Evolutionary conservation across 2,113 vertebrate species (phyloP), one percentile per base, ranked within the genome.

Genomic region (Girardinichthys multiradiatus): DNA sequence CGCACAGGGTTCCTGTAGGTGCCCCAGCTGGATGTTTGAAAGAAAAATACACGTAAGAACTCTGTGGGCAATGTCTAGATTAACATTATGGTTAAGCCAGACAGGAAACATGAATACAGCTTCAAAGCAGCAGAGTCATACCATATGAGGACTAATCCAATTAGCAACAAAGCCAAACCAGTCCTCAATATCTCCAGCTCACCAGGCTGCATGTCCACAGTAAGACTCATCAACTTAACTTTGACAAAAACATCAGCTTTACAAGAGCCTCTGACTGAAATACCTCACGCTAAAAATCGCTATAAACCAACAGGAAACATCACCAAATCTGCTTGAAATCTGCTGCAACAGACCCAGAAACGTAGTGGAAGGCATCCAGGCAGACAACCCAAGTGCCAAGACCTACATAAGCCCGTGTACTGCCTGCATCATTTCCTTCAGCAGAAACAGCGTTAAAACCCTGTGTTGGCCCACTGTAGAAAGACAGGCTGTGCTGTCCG

Each of bases 1-100:
- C 94, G 28, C 94, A 95, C 69, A 95, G 81, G 64, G 94, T 92
- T 29, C 94, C 94, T 30, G 79, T 77, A 0, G 94, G 86, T 0
- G 86, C 68, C 8, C 93, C 94, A 35, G 72, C 94, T 95, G 86
- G 51, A 21, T 12, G 37, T 70, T n/a, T 51, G 33, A 80, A 24
- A 77, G 24, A 51, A 57, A 35, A 64, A 26, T 1, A 54, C 1
- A 15, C 26, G 61, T 72, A 59, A 67, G 65, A 42, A 61, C 29
- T 27, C 24, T 28, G 26, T 27, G 57, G 37, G 45, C 10, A 57
- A 15, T 66, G 28, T 24, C 26, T 12, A 45, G 21, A 60, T 8
- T 21, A 12, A 57, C 48, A 9, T 24, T 54, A 66, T 27, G 60
- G 4, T 79, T 17, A 76, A 67, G 57, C 67, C 30, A 66, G 67